A percentile compares a stretch with the other conserved stretches of the same genome.
Conservation (phyloP, 2,797 vertebrate species). For the Streptopelia turtur region DNA sequence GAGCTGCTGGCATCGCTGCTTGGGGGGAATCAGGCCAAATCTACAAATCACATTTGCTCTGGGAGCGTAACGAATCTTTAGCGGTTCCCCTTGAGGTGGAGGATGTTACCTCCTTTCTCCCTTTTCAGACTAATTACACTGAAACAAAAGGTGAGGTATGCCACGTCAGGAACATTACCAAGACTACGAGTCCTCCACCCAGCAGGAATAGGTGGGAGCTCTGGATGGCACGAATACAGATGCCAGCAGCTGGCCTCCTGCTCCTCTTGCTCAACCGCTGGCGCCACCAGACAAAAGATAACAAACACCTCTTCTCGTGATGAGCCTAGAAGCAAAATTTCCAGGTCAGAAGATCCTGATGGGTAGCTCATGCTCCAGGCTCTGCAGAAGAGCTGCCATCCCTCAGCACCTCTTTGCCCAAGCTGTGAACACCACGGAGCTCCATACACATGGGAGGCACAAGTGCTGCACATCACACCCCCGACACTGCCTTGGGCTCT, state of each 20-base stretch:
- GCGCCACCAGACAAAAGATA: neutral
- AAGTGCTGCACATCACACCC: neutral
- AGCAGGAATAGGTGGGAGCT: neutral
- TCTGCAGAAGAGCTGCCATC: neutral
- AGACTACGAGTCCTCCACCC: neutral
- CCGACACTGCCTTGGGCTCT: neutral
- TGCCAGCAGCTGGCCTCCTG: neutral
- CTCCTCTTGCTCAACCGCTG: conserved; percentile 32
- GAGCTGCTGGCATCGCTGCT: neutral
- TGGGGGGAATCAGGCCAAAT: neutral
- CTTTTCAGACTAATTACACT: neutral
- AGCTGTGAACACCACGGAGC: neutral
- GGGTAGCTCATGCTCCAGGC: neutral
- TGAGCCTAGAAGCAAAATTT: neutral
- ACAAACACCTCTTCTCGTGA: neutral
- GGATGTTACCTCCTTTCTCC: neutral
- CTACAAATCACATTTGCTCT: neutral
- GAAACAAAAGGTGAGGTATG: neutral
- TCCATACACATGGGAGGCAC: too few species aligned
- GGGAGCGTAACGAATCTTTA: rapidly evolving
- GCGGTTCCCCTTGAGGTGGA: neutral
- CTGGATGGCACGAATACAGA: neutral
- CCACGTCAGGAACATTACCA: neutral
- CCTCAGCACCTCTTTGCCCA: neutral
- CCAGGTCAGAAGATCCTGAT: neutral